These are phyloP conservation scores for Tenthredo livida DNA, from an alignment of 2,888 invertebrate genomes.

Conservation along the genomic window DNA sequence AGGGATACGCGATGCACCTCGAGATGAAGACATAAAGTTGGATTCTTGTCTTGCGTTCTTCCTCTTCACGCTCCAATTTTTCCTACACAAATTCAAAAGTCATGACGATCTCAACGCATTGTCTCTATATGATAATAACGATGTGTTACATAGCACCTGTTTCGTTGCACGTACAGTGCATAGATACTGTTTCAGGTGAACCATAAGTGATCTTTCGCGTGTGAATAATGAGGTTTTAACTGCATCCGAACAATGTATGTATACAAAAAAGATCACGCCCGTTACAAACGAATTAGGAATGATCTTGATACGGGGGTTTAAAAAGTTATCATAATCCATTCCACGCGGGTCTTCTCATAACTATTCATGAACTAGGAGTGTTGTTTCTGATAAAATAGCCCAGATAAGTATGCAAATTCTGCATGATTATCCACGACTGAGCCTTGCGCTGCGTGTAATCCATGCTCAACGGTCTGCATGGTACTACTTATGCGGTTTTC, in stretches of 20 bases:
- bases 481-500: not conserved
- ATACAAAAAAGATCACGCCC: not conserved
- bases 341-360: slow-evolving; percentile 41
- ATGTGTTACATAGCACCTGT: not conserved
- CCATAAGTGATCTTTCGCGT: not conserved
- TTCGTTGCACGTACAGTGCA: not conserved
- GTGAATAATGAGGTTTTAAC: not conserved
- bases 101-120: not conserved
- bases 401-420: slow-evolving; percentile 34
- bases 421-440: slow-evolving; percentile 8
- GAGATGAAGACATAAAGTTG: slow-evolving; percentile 99
- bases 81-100: slow-evolving; percentile 80
- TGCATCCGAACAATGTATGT: not conserved
- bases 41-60: slow-evolving; percentile 95
- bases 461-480: not conserved
- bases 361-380: slow-evolving; percentile 36
- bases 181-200: not conserved
- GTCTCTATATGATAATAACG: not conserved
- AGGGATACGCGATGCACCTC: slow-evolving; percentile 98
- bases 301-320: slow-evolving; percentile 21
- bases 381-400: slow-evolving; percentile 11
- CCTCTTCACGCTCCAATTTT: slow-evolving; percentile 97
- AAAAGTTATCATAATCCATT: slow-evolving; percentile 37
- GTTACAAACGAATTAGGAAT: not conserved
- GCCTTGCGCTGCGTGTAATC: slow-evolving; percentile 10